Conservation (phyloP, 2,888 invertebrate genomes). For the Pardosa pseudoannulata region DNA sequence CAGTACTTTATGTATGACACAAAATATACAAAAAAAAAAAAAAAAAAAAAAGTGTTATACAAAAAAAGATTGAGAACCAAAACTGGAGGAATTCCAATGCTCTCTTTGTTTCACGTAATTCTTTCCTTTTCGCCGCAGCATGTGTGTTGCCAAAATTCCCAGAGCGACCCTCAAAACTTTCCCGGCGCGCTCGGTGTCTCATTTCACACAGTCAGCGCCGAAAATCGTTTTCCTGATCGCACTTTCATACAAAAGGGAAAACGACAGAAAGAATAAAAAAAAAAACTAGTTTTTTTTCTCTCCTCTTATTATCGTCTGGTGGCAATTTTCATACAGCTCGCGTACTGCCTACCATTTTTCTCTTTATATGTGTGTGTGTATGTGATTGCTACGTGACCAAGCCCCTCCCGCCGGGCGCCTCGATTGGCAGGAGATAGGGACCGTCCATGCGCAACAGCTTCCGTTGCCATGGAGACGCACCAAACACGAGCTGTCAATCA, state of each 20-base stretch:
- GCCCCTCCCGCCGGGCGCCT: slow-evolving; percentile 45
- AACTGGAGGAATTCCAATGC: no score
- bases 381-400: slow-evolving; percentile 55
- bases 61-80: no score
- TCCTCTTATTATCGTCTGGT: background rate
- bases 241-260: background rate
- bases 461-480: slow-evolving; percentile 59
- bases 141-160: no score
- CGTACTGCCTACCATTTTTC: slow-evolving; percentile 46
- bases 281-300: background rate
- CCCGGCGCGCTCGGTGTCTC: no score
- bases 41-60: no score
- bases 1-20: no score
- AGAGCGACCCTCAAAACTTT: no score
- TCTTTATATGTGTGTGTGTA: no score
- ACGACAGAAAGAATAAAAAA: no score
- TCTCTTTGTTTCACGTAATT: no score
- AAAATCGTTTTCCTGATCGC: background rate
- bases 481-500: slow-evolving; percentile 68
- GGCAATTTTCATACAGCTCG: slow-evolving; percentile 47
- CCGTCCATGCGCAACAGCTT: slow-evolving; percentile 68
- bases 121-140: no score
- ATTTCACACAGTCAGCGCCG: background rate
- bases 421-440: slow-evolving; percentile 64
- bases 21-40: no score